Conservation (phyloP, 2,888 invertebrate species). For the Epirrita christyi region DNA sequence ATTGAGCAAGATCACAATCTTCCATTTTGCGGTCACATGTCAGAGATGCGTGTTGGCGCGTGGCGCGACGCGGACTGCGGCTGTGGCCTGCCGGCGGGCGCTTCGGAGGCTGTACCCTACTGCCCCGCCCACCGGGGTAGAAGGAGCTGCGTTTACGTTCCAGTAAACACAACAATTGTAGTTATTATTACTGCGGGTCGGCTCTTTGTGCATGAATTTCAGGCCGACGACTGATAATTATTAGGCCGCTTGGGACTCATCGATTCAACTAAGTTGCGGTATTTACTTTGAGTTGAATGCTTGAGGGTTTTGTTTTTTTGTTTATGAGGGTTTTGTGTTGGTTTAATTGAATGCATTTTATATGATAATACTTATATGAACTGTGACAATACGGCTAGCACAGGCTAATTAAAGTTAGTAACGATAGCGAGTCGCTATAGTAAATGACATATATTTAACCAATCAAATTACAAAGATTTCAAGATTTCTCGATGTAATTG, state of each 20-base stretch:
- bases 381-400: no score
- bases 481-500: no score
- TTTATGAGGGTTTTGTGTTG: slow-evolving; percentile 26
- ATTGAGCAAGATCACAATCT: slow-evolving; percentile 78
- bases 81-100: slow-evolving; percentile 52
- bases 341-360: slow-evolving; percentile 28
- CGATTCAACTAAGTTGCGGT: slow-evolving; percentile 77
- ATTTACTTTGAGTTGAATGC: slow-evolving; percentile 62
- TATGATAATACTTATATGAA: not conserved
- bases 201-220: slow-evolving; percentile 85
- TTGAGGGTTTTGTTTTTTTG: slow-evolving; percentile 39
- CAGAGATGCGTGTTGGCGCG: slow-evolving; percentile 74
- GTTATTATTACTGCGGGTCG: slow-evolving; percentile 84
- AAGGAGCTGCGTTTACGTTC: slow-evolving; percentile 76
- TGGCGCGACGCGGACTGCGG: slow-evolving; percentile 75
- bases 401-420: no score
- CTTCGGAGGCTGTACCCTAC: slow-evolving; percentile 49
- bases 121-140: slow-evolving; percentile 35
- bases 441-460: no score
- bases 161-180: slow-evolving; percentile 85
- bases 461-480: no score
- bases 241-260: slow-evolving; percentile 74
- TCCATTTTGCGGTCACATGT: slow-evolving; percentile 80
- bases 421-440: no score
- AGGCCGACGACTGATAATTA: slow-evolving; percentile 83